phyloP scores from a whole-genome alignment of 1,140 invertebrate genomes.

The Bursaphelenchus mucronatus region DNA sequence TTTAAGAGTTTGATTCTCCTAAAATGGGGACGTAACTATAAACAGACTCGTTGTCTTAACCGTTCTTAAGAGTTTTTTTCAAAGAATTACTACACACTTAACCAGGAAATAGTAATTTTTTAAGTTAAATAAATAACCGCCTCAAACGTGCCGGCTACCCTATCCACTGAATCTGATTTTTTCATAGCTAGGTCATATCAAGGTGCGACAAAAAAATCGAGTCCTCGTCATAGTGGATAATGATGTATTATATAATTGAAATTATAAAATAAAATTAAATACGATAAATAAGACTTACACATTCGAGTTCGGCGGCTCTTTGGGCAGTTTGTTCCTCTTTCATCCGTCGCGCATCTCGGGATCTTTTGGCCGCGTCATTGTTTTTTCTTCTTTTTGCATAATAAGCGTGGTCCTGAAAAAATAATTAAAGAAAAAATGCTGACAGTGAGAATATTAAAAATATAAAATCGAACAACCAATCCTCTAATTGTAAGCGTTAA shows the following conservation, averaged over 20 bases:
- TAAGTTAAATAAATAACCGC: not conserved
- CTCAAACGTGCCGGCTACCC: not conserved
- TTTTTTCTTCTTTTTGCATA: conserved; percentile 81
- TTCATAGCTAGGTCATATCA: conserved; percentile 3
- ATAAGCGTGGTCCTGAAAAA: conserved; percentile 75
- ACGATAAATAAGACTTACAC: conserved; percentile 70
- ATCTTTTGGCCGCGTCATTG: conserved; percentile 87
- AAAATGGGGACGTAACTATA: no score
- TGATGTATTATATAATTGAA: conserved; percentile 21
- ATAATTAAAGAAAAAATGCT: conserved; percentile 2
- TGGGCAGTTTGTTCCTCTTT: conserved; percentile 89
- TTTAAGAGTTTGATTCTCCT: no score
- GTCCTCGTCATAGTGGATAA: no score
- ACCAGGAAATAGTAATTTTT: conserved; percentile 3
- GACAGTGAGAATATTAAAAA: not conserved
- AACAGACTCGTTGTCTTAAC: no score
- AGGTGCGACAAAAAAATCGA: no score
- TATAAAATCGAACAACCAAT: not conserved
- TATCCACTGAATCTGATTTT: not conserved
- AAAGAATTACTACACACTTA: no score
- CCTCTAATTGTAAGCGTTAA: not conserved
- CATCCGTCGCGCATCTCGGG: conserved; percentile 76
- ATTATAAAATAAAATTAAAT: conserved; percentile 67
- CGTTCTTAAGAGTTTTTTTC: no score
- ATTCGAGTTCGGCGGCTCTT: conserved; percentile 76